These are phyloP conservation scores for Smittia sp. DNA, from an alignment of 2,888 invertebrate genomes.

Conservation along the genomic window DNA sequence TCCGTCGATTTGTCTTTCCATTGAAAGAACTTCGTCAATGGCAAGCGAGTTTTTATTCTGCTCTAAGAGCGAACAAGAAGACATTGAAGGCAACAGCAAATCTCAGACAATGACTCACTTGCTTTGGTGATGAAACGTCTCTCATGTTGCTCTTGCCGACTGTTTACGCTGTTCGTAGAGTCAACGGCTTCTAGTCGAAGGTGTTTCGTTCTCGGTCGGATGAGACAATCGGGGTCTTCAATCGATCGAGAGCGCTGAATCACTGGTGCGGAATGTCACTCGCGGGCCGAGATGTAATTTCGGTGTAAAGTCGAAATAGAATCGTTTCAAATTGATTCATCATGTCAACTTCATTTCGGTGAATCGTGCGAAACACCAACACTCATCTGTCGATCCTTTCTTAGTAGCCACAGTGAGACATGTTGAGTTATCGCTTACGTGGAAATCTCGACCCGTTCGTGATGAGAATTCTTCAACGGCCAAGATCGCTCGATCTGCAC, in stretches of 20 bases:
- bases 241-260: slow-evolving; percentile 31
- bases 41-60: neutral
- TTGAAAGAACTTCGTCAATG: neutral
- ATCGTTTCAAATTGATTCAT: no score
- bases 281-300: no score
- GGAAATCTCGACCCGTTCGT: neutral
- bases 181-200: slow-evolving; percentile 13
- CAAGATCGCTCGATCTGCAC: no score
- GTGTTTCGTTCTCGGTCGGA: neutral
- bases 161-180: neutral
- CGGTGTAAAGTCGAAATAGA: no score
- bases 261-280: slow-evolving; percentile 18
- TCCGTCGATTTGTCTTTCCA: neutral
- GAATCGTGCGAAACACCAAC: neutral
- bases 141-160: neutral
- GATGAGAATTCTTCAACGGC: neutral
- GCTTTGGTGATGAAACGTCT: slow-evolving; percentile 29
- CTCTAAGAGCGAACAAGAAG: neutral
- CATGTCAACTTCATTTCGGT: no score
- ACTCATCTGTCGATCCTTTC: neutral
- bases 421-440: slow-evolving; percentile 6
- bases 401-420: slow-evolving; percentile 15
- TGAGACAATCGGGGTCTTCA: slow-evolving; percentile 25
- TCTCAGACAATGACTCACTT: slow-evolving; percentile 29
- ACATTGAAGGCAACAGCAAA: neutral